Evolutionary conservation across 2,888 invertebrate species (phyloP).

Genomic region (Microctonus hyperodae): DNA sequence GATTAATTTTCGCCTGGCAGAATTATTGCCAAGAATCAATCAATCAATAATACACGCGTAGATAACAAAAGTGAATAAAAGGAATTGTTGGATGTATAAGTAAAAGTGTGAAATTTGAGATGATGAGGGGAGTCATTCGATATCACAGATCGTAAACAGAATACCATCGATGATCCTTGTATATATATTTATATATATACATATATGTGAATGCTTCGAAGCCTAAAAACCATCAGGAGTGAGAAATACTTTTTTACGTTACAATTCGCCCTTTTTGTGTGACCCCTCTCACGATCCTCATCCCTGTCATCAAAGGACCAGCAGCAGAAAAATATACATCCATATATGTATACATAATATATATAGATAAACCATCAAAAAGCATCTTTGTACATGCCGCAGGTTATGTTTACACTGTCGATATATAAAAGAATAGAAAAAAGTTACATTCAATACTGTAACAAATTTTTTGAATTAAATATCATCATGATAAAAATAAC

Average conservation of each 20-base stretch:
- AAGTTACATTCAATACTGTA: neutral
- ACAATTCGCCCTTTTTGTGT: neutral
- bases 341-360: neutral
- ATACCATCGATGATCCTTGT: constrained; percentile 29
- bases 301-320: constrained; percentile 12
- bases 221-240: constrained; percentile 9
- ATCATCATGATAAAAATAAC: constrained; percentile 18
- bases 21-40: neutral
- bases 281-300: neutral
- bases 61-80: constrained; percentile 10
- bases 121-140: constrained; percentile 29
- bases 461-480: constrained; percentile 15
- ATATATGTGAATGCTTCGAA: constrained; percentile 13
- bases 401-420: constrained; percentile 12
- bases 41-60: neutral
- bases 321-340: neutral
- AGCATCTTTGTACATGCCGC: constrained; percentile 10
- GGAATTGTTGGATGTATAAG: constrained; percentile 25
- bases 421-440: neutral
- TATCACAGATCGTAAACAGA: constrained; percentile 18
- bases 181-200: constrained; percentile 12
- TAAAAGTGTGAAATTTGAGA: constrained; percentile 31
- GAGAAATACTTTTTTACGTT: constrained; percentile 25
- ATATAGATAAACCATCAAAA: neutral
- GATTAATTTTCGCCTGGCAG: neutral